A percentile compares a stretch with the other conserved stretches of the same genome.
phyloP scores from a whole-genome alignment of 2,113 vertebrate genomes.

The Pygathrix nemaeus region DNA sequence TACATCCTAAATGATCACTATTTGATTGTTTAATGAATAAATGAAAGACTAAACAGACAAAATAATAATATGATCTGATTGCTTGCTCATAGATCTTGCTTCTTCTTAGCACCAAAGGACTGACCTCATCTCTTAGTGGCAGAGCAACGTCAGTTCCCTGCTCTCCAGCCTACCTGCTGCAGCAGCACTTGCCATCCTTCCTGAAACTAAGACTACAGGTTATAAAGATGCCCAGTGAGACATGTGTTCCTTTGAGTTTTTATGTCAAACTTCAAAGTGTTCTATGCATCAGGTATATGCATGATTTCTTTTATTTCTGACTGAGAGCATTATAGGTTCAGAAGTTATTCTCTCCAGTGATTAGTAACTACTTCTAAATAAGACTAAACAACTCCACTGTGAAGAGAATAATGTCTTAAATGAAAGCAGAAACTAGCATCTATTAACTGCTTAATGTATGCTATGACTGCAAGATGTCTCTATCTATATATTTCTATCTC shows the following conservation, averaged over 20 bases:
- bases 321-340: not conserved
- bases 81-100: not conserved
- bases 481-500: too few species aligned
- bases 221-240: not conserved
- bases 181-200: not conserved
- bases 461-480: not conserved
- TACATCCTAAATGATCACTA: not conserved
- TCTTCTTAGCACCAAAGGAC: not conserved
- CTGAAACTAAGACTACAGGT: not conserved
- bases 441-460: not conserved
- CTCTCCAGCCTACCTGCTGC: not conserved
- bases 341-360: not conserved
- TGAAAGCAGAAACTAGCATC: not conserved
- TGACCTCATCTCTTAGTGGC: not conserved
- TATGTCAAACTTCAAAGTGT: not conserved
- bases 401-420: not conserved
- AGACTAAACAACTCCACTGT: not conserved
- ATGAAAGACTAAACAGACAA: not conserved
- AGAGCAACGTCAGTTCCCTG: not conserved
- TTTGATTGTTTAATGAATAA: not conserved
- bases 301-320: not conserved
- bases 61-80: not conserved
- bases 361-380: not conserved
- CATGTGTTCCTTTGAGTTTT: not conserved
- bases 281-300: not conserved